Conservation (phyloP, 2,113 vertebrate species). For the Hypomesus transpacificus region DNA sequence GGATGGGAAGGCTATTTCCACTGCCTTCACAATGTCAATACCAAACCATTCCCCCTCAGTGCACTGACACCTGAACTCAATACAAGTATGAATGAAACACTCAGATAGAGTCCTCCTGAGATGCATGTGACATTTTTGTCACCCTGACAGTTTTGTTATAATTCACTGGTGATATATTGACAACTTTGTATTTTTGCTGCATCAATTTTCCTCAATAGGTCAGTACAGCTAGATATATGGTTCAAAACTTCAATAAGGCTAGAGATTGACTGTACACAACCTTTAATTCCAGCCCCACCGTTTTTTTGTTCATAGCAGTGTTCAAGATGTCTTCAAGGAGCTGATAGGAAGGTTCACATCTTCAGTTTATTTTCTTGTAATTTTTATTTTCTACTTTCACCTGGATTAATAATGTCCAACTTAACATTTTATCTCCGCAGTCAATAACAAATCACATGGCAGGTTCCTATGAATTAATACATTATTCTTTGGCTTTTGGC, state of each 20-base stretch:
- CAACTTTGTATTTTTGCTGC: neutral
- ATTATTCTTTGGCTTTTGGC: conserved; percentile 21
- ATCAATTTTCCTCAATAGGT: conserved; percentile 6
- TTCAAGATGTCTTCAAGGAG: too few species aligned
- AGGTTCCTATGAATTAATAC: conserved; percentile 49
- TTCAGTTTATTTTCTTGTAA: too few species aligned
- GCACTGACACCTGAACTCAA: conserved; percentile 17
- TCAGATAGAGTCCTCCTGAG: neutral
- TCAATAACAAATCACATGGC: conserved; percentile 59
- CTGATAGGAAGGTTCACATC: too few species aligned
- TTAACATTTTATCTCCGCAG: conserved; percentile 56
- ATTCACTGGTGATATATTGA: neutral
- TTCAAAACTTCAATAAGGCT: conserved; percentile 18
- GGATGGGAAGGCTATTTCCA: neutral
- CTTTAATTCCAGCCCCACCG: conserved; percentile 32
- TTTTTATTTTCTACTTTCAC: conserved; percentile 41
- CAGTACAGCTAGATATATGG: neutral
- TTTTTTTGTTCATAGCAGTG: too few species aligned
- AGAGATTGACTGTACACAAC: conserved; percentile 39
- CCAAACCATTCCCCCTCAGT: neutral
- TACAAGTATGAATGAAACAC: conserved; percentile 10
- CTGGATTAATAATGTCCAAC: conserved; percentile 58
- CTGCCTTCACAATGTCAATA: neutral
- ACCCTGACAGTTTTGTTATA: neutral
- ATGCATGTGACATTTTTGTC: neutral